These are phyloP conservation scores for Sandelia bainsii DNA, from an alignment of 2,797 vertebrate genomes.

Conservation along the genomic window DNA sequence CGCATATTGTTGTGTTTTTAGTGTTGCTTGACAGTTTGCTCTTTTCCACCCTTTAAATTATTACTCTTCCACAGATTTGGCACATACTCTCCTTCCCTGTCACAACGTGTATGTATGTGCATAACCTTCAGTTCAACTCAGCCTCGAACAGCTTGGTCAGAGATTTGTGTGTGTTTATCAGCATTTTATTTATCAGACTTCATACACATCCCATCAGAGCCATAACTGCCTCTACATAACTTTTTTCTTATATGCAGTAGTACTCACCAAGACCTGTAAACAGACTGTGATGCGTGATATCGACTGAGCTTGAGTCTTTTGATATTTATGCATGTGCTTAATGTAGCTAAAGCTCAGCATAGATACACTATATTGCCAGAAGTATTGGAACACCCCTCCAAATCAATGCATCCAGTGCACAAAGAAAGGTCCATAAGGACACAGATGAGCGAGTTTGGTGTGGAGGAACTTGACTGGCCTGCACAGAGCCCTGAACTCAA, in stretches of 20 bases:
- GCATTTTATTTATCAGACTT: slow-evolving; percentile 8
- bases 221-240: not conserved
- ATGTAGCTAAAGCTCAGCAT: not conserved
- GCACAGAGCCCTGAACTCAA: too few species aligned
- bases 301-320: slow-evolving; percentile 1
- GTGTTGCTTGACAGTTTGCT: not conserved
- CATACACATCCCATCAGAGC: not conserved
- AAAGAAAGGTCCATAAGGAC: too few species aligned
- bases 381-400: too few species aligned
- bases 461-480: too few species aligned
- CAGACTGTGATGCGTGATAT: slow-evolving; percentile 17
- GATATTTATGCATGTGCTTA: not conserved
- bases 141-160: not conserved
- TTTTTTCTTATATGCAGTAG: slow-evolving; percentile 3
- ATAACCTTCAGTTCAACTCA: not conserved
- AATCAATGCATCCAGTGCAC: too few species aligned
- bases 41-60: not conserved
- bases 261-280: slow-evolving; percentile 3
- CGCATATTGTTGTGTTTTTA: too few species aligned
- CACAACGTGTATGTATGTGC: too few species aligned
- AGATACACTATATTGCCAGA: too few species aligned
- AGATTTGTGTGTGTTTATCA: not conserved
- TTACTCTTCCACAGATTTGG: too few species aligned
- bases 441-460: too few species aligned
- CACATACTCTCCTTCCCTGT: not conserved